phyloP scores from a whole-genome alignment of 2,888 invertebrate genomes.

The Netelia fuscicornis region DNA sequence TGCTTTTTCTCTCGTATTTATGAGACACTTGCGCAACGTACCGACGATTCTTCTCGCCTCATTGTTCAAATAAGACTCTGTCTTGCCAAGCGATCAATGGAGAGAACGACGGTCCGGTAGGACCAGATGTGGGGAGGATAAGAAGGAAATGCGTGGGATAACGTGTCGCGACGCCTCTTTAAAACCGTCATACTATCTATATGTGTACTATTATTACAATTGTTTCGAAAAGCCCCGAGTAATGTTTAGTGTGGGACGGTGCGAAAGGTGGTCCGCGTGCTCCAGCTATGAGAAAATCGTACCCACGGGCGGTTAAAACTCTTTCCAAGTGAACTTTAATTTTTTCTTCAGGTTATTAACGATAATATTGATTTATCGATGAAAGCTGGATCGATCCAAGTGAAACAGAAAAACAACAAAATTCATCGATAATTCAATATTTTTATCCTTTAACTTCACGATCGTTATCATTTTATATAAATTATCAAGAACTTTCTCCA shows the following conservation, averaged over 20 bases:
- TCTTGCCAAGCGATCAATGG: conserved; percentile 42
- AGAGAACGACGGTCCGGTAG: conserved; percentile 42
- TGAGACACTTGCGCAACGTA: conserved; percentile 47
- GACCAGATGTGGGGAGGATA: conserved; percentile 53
- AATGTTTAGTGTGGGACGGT: conserved; percentile 78
- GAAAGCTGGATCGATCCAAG: background rate
- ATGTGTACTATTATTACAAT: conserved; percentile 67
- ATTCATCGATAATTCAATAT: background rate
- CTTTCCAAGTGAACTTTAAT: background rate
- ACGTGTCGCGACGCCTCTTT: conserved; percentile 61
- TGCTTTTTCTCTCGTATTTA: conserved; percentile 24
- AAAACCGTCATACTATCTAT: background rate
- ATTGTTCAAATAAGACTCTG: conserved; percentile 48
- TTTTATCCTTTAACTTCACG: background rate
- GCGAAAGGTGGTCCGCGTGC: conserved; percentile 73
- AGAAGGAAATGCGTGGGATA: conserved; percentile 59
- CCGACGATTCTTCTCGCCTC: conserved; percentile 46
- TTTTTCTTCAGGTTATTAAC: background rate
- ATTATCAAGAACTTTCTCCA: no score
- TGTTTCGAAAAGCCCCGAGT: conserved; percentile 79
- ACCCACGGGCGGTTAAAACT: background rate
- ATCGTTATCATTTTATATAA: no score
- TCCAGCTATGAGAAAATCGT: background rate
- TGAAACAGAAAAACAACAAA: no score
- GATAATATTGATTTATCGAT: background rate